Evolutionary conservation across 2,113 vertebrate genomes (phyloP), one percentile per base, ranked within the genome.

Genomic region (Galbula dea): DNA sequence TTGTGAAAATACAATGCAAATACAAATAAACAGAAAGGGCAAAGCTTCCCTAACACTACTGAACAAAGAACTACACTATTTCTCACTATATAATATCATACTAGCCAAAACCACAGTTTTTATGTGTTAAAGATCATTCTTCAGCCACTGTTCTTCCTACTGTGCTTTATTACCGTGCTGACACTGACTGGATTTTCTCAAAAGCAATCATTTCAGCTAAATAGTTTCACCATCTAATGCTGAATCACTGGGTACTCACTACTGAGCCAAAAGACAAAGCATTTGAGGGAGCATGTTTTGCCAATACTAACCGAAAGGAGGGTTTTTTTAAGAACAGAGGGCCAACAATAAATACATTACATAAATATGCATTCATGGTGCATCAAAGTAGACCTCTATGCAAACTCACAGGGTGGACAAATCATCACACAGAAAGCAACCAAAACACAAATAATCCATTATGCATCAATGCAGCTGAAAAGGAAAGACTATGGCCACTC

Each of bases 221-320:
- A 89, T 45, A 55, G 39, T 74, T 36, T 15, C 37, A 92, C 55
- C 62, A 51, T 29, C 88, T 89, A 83, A 83, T 91, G 93, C 85
- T 94, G 90, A 90, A 94, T 96, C 94, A 95, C 83, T 51, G 54
- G 71, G 45, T 65, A 26, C 63, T 91, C 55, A 19, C 65, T 88
- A 75, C 69, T 88, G 39, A 96, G 89, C 84, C 89, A 95, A 88
- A 29, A 69, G 12, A 73, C 49, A 20, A 51, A 88, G 59, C 71
- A 91, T 90, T 22, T 55, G 30, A 93, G 36, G 23, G 24, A 29
- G 27, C 21, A 80, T 39, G 75, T 83, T 93, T 86, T 90, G 83
- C 72, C 85, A 91, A 51, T 20, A 86, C 36, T 77, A 74, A 61
- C 63, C 37, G 55, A 88, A 77, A 80, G 65, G 48, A 91, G 12